Evolutionary conservation across 2,888 invertebrate genomes (phyloP).

Genomic region (Phaedon cochleariae): DNA sequence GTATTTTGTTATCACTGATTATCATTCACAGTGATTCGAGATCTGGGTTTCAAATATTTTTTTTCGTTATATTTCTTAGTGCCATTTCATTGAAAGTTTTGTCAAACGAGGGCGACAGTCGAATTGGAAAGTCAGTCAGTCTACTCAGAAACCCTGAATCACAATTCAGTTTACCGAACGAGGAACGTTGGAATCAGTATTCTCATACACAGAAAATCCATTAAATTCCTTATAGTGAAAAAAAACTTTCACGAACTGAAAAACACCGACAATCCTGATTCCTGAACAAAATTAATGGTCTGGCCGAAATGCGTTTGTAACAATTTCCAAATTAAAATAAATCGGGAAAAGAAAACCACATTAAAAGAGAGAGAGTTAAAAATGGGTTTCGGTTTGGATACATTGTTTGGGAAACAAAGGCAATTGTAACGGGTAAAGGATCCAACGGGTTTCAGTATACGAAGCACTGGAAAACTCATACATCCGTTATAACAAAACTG

Average conservation of each 20-base stretch:
- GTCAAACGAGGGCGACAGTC: too few species aligned
- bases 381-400: conserved; percentile 37
- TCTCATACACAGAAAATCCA: conserved; percentile 30
- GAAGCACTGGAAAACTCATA: not conserved
- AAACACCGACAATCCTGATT: conserved; percentile 35
- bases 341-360: conserved; percentile 45
- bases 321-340: conserved; percentile 46
- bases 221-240: conserved; percentile 28
- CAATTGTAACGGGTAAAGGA: conserved; percentile 19
- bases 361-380: conserved; percentile 42
- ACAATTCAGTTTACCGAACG: not conserved
- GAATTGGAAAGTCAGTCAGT: not conserved
- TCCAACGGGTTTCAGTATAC: not conserved
- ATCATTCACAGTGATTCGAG: too few species aligned
- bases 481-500: not conserved
- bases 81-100: too few species aligned
- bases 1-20: too few species aligned
- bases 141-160: not conserved
- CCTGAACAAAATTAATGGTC: conserved; percentile 39
- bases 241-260: conserved; percentile 21
- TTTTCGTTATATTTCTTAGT: too few species aligned
- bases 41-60: too few species aligned
- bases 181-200: conserved; percentile 8
- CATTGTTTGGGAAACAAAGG: conserved; percentile 44
- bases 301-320: conserved; percentile 36